These are phyloP conservation scores for Spondyliosoma cantharus DNA, from an alignment of 2,797 vertebrate species.

Conservation along the genomic window DNA sequence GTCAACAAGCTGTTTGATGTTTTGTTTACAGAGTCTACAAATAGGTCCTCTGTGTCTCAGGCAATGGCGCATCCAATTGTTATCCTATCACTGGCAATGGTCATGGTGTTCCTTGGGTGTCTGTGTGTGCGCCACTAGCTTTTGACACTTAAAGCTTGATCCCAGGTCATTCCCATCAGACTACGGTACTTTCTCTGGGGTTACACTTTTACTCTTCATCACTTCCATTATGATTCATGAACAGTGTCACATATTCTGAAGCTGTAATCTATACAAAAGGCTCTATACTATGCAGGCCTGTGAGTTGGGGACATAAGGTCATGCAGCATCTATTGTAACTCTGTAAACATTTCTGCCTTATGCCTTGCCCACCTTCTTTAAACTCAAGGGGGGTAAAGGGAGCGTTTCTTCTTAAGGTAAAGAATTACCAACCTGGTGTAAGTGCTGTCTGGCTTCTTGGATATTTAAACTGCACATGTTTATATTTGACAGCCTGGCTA, in stretches of 20 bases:
- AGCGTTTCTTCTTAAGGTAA: not conserved
- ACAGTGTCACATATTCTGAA: not conserved
- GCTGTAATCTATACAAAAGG: not conserved
- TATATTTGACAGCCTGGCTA: conserved; percentile 7
- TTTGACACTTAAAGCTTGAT: not conserved
- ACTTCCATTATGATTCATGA: conserved; percentile 4
- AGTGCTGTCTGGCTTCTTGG: not conserved
- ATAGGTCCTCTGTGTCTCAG: conserved; percentile 24
- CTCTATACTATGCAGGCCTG: conserved; percentile 14
- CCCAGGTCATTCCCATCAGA: not conserved
- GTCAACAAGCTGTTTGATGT: conserved; percentile 47
- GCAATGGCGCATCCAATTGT: conserved; percentile 2
- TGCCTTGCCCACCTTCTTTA: not conserved
- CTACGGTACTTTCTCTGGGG: not conserved
- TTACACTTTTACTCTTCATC: not conserved
- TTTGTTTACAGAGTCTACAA: conserved; percentile 36
- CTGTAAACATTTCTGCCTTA: conserved; percentile 14
- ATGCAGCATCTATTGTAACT: conserved; percentile 19
- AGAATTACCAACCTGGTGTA: not conserved
- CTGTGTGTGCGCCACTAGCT: not conserved
- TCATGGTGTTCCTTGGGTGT: not conserved
- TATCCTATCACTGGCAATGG: conserved; percentile 22
- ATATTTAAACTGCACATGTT: conserved; percentile 12
- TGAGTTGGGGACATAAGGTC: conserved; percentile 2
- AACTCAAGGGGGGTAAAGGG: not conserved